phyloP scores from a whole-genome alignment of 92 coral and sea anemone species.

The Phenganax marumi region DNA sequence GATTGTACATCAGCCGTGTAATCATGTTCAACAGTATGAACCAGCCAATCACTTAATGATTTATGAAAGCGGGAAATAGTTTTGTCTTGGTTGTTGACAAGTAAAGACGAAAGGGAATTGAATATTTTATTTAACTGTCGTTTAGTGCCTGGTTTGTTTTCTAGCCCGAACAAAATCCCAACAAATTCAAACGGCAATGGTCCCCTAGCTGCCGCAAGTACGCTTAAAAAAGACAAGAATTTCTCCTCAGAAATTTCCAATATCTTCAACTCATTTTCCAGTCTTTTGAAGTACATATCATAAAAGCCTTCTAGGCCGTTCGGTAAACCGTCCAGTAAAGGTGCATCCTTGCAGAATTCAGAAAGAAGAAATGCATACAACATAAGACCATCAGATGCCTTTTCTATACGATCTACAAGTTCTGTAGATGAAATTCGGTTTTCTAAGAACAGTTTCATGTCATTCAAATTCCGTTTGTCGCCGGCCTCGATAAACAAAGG shows the following conservation, averaged over 20 bases:
- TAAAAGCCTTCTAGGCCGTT: slow-evolving; percentile 61
- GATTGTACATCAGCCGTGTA: slow-evolving; percentile 44
- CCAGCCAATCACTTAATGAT: slow-evolving; percentile 65
- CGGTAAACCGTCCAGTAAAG: slow-evolving; percentile 48
- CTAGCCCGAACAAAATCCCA: slow-evolving; percentile 12
- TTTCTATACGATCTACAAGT: slow-evolving; percentile 34
- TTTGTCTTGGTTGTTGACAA: slow-evolving; percentile 52
- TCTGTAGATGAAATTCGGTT: slow-evolving; percentile 37
- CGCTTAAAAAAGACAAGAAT: slow-evolving; percentile 56
- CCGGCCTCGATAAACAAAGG: slow-evolving; percentile 44
- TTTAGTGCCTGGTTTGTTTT: background rate
- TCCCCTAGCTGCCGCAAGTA: slow-evolving; percentile 61
- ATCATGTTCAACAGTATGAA: slow-evolving; percentile 23
- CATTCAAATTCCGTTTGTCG: slow-evolving; percentile 50
- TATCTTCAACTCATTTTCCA: slow-evolving; percentile 13
- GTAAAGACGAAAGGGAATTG: slow-evolving; percentile 48
- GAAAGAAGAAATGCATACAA: slow-evolving; percentile 61
- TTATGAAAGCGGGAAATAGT: slow-evolving; percentile 62
- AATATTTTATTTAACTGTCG: slow-evolving; percentile 33
- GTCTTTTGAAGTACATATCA: slow-evolving; percentile 54
- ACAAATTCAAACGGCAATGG: slow-evolving; percentile 57
- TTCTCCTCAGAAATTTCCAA: slow-evolving; percentile 31
- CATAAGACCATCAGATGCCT: slow-evolving; percentile 67
- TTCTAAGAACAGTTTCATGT: slow-evolving; percentile 52
- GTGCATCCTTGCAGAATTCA: slow-evolving; percentile 46